Evolutionary conservation across 2,797 vertebrate genomes (phyloP), one percentile per base, ranked within the genome.

Genomic region (Gorsachius magnificus): DNA sequence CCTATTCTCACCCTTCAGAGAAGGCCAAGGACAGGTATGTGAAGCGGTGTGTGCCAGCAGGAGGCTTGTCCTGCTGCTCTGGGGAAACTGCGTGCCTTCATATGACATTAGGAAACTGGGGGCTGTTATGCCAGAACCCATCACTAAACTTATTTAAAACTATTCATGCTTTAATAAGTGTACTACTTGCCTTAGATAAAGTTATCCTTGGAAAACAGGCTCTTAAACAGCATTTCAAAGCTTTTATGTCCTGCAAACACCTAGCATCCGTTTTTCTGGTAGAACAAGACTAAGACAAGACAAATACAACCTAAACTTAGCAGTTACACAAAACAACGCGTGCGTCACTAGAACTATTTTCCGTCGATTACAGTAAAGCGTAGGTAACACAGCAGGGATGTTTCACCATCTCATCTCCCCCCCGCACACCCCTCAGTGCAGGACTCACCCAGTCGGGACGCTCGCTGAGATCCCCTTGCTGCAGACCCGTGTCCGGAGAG

Each of bases 361-460:
- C 35, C 18, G 1, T 6, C 3, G 58, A 17, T 17, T 1, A 11
- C 21, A 33, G 22, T 4, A 10, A 43, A 35, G 70, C 1, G 1
- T 1, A 35, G 22, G 29, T 9, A 46, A 25, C 8, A 2, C 24
- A n/a, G 38, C 19, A 24, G 71, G 31, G 82, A 8, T 13, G 28
- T 24, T 16, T 26, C 36, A 11, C 6, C 33, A 5, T 4, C 38
- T 31, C 35, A 7, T 6, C 12, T 2, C 8, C 19, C 28, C 24
- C 35, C 6, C 48, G 8, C 7, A 20, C 22, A 31, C 36, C 41
- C 56, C 35, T 10, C 29, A 5, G 3, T 0, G 7, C 56, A 33
- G 50, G 4, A 93, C 98, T 86, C 98, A 99, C 99, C 99, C 99
- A 99, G 96, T 99, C 99, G 0, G 99, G 99, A 3, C 96, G 98